Conservation (phyloP, 1,140 invertebrate genomes). For the Eulimnadia texana region DNA sequence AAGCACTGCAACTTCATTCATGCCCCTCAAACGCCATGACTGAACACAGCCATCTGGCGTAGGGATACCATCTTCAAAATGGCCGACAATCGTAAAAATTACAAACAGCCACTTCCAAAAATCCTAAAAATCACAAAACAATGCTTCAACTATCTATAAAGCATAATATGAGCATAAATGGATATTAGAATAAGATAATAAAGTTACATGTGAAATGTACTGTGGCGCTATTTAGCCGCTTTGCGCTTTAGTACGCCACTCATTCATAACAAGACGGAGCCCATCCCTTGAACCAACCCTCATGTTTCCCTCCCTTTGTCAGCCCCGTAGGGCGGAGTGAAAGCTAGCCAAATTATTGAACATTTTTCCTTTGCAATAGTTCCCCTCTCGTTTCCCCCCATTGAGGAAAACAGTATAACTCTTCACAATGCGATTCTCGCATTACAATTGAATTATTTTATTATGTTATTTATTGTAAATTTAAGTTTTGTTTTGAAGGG, state of each 20-base stretch:
- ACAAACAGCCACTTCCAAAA: too few relatives aligned
- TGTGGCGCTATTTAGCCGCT: constrained; percentile 3
- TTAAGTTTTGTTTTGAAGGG: not conserved
- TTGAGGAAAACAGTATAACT: not conserved
- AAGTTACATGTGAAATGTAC: not conserved
- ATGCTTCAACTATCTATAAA: too few relatives aligned
- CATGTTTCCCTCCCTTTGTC: not conserved
- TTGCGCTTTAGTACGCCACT: not conserved
- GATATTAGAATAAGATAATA: not conserved
- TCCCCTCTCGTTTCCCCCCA: not conserved
- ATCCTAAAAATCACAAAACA: too few relatives aligned
- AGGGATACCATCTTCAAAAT: constrained; percentile 5
- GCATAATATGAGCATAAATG: not conserved
- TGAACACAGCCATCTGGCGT: not conserved
- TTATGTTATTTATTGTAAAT: not conserved
- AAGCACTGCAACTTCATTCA: constrained; percentile 1
- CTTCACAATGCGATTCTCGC: too few relatives aligned
- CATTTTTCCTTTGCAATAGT: not conserved
- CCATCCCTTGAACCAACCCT: not conserved
- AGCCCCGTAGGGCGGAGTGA: not conserved
- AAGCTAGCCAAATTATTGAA: not conserved
- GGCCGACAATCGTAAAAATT: constrained; percentile 3
- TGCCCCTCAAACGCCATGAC: constrained; percentile 8
- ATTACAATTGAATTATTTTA: not conserved
- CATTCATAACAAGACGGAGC: constrained; percentile 9